Evolutionary conservation across 1,140 invertebrate genomes (phyloP).

Genomic region (Lethocerus indicus): DNA sequence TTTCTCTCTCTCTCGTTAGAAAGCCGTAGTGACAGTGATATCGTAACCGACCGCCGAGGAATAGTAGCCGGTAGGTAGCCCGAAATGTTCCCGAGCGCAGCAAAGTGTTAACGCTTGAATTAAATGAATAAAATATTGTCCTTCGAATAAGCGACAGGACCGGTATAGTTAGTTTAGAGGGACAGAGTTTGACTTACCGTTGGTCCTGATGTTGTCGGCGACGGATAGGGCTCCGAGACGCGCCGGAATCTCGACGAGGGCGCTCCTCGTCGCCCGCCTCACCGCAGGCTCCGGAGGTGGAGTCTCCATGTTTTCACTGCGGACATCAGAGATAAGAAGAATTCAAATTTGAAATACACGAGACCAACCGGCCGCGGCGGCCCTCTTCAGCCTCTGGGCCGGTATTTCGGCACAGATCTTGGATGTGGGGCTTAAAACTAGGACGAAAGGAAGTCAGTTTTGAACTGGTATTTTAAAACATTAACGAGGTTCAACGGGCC

Average conservation of each 20-base stretch:
- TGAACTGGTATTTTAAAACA: too few species aligned
- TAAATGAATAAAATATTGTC: neutral
- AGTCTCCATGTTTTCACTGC: constrained; percentile 18
- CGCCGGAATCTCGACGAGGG: constrained; percentile 21
- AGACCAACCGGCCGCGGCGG: too few species aligned
- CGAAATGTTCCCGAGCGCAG: neutral
- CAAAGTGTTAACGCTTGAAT: neutral
- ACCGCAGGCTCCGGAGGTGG: constrained; percentile 16
- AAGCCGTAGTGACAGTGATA: too few species aligned
- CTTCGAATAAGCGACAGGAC: neutral
- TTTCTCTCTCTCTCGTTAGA: too few species aligned
- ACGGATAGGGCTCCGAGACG: constrained; percentile 18
- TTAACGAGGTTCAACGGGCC: too few species aligned
- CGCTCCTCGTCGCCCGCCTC: constrained; percentile 20
- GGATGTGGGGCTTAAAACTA: too few species aligned
- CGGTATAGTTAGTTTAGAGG: neutral
- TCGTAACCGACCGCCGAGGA: neutral
- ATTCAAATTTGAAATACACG: neutral
- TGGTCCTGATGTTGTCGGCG: constrained; percentile 15
- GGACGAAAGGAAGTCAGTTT: too few species aligned
- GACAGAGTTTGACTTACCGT: constrained; percentile 5
- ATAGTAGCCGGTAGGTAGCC: neutral
- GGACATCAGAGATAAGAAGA: neutral
- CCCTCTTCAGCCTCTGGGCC: too few species aligned
- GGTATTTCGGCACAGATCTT: too few species aligned